These are phyloP conservation scores for Cactoblastis cactorum DNA, from an alignment of 2,888 invertebrate species.

Conservation along the genomic window DNA sequence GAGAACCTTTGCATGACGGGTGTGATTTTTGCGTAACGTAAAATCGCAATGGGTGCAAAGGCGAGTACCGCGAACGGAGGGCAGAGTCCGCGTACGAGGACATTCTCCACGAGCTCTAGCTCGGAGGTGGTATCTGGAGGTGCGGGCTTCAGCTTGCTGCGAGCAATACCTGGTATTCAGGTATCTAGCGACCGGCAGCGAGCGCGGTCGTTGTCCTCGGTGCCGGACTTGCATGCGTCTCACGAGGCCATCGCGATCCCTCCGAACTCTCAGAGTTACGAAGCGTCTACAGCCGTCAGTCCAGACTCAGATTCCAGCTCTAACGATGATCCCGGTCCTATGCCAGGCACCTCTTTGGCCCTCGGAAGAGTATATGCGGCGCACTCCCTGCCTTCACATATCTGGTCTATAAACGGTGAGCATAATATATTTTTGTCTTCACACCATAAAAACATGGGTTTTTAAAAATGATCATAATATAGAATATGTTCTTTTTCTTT, in stretches of 20 bases:
- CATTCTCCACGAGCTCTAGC: slow-evolving; percentile 87
- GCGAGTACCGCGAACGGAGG: slow-evolving; percentile 89
- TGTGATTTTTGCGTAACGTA: slow-evolving; percentile 68
- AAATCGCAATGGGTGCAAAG: slow-evolving; percentile 89
- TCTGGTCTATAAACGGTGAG: slow-evolving; percentile 95
- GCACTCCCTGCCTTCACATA: slow-evolving; percentile 93
- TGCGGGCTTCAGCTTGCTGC: slow-evolving; percentile 83
- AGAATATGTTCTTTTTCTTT: neutral
- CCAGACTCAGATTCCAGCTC: slow-evolving; percentile 84
- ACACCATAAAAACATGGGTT: slow-evolving; percentile 1
- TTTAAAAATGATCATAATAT: neutral
- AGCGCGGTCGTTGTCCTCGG: slow-evolving; percentile 89
- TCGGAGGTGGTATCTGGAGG: slow-evolving; percentile 81
- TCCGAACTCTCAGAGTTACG: slow-evolving; percentile 81
- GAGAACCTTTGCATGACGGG: slow-evolving; percentile 52
- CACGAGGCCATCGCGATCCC: slow-evolving; percentile 82
- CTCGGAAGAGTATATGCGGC: slow-evolving; percentile 91
- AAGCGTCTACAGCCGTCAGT: slow-evolving; percentile 82
- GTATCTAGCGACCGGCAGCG: slow-evolving; percentile 89
- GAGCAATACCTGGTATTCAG: slow-evolving; percentile 85
- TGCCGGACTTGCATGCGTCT: slow-evolving; percentile 84
- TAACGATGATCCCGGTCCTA: slow-evolving; percentile 81
- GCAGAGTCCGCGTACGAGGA: slow-evolving; percentile 85
- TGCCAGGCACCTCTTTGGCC: slow-evolving; percentile 72
- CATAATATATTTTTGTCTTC: slow-evolving; percentile 14